Percentiles rank a stretch among this genome's conserved stretches.
Evolutionary conservation across 37 sponge, comb jelly and placozoan species (phyloP).

Genomic region (Haliclona indistincta): DNA sequence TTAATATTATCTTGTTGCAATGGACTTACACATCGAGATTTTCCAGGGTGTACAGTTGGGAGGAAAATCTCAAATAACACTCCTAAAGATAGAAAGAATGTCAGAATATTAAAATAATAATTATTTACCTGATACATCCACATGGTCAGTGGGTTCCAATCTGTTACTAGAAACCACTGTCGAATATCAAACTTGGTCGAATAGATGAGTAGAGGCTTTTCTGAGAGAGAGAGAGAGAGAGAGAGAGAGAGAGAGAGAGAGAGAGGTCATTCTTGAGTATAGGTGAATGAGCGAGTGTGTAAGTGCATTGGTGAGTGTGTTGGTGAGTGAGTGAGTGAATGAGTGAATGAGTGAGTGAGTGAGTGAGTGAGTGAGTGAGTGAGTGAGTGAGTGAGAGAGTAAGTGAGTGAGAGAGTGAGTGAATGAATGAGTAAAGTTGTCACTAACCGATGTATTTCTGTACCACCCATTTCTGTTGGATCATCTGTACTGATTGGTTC

Average conservation of each 20-base stretch:
- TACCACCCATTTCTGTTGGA: slow-evolving; percentile 86
- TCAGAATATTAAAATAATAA: no score
- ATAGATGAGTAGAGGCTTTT: slow-evolving; percentile 86
- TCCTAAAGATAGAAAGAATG: slow-evolving; percentile 38
- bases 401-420: no score
- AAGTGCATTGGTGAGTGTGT: no score
- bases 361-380: neutral
- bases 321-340: no score
- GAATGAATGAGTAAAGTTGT: no score
- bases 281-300: no score
- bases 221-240: slow-evolving; percentile 20
- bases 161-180: slow-evolving; percentile 99
- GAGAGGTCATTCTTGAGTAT: no score
- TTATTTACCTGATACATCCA: slow-evolving; percentile 89
- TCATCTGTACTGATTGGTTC: slow-evolving; percentile 34
- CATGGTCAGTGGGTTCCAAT: slow-evolving; percentile 97
- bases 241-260: neutral
- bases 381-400: neutral
- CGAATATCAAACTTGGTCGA: slow-evolving; percentile 97
- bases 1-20: no score
- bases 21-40: slow-evolving; percentile 79
- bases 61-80: slow-evolving; percentile 88
- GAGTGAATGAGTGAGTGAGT: no score
- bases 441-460: slow-evolving; percentile 95
- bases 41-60: slow-evolving; percentile 75